Conservation (phyloP, 2,888 invertebrate genomes). For the Rhogogaster chlorosoma region DNA sequence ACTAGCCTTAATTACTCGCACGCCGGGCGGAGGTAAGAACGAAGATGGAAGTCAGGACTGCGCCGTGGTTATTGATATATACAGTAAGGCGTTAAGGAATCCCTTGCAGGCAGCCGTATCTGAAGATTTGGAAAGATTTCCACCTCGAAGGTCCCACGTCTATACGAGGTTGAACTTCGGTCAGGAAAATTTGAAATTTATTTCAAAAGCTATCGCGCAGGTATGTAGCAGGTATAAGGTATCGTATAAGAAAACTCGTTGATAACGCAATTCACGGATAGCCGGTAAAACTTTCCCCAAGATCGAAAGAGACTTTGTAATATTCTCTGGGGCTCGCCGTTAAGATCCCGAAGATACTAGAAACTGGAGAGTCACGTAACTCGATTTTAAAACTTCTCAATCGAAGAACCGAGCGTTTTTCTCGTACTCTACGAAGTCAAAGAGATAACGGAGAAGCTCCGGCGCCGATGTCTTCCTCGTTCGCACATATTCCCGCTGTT, state of each 20-base stretch:
- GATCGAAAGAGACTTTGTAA: conserved; percentile 46
- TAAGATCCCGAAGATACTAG: conserved; percentile 7
- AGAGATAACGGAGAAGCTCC: not conserved
- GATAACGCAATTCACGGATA: conserved; percentile 34
- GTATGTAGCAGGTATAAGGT: not conserved
- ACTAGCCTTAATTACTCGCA: conserved; percentile 37
- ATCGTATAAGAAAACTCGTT: conserved; percentile 19
- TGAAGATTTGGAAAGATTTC: not conserved
- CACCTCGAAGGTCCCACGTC: not conserved
- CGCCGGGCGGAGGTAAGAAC: conserved; percentile 8
- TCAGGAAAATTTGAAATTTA: conserved; percentile 13
- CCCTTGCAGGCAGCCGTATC: not conserved
- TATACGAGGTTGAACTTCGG: not conserved
- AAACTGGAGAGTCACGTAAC: conserved; percentile 1
- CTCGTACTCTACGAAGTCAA: conserved; percentile 1
- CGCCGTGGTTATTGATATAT: not conserved
- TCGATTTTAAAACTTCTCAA: conserved; percentile 41
- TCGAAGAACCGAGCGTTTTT: conserved; percentile 18
- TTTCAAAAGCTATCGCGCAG: conserved; percentile 13
- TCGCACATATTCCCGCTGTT: no score
- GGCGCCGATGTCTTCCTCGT: not conserved
- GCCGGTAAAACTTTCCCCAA: not conserved
- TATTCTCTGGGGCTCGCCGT: conserved; percentile 29
- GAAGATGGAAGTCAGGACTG: conserved; percentile 9
- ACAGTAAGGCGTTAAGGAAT: not conserved